Evolutionary conservation across 2,113 vertebrate species (phyloP).

Genomic region (Sylvietta virens): DNA sequence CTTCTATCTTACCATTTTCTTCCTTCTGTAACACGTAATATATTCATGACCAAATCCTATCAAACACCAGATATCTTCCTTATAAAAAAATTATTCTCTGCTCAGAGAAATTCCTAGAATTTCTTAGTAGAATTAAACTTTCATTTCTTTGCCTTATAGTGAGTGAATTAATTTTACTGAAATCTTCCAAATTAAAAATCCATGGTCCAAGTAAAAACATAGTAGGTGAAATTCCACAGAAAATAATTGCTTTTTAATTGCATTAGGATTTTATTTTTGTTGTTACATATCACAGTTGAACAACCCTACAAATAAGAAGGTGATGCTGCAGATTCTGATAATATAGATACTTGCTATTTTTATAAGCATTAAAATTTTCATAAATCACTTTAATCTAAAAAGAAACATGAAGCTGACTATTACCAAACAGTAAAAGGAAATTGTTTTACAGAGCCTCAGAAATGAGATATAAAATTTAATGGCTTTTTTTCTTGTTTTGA

Average conservation of each 20-base stretch:
- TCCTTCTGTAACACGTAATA: accelerated
- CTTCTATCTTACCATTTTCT: background rate
- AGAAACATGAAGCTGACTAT: background rate
- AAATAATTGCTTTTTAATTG: background rate
- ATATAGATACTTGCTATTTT: background rate
- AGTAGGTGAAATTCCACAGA: background rate
- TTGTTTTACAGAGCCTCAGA: background rate
- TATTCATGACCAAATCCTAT: background rate
- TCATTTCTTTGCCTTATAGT: background rate
- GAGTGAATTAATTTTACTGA: background rate
- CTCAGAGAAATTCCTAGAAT: background rate
- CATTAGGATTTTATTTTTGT: background rate
- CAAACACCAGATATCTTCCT: background rate
- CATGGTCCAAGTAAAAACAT: background rate
- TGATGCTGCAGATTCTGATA: background rate
- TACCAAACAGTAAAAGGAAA: background rate
- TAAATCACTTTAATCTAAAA: background rate
- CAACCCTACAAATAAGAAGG: background rate
- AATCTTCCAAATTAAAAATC: background rate
- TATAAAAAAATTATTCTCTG: background rate
- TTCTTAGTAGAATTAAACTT: background rate
- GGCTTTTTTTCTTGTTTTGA: background rate
- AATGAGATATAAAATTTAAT: background rate
- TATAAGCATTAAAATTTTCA: background rate
- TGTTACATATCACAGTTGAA: background rate